Evolutionary conservation across 2,888 invertebrate species (phyloP), one percentile per base, ranked within the genome.

Genomic region (Lasioglossum lativentre): DNA sequence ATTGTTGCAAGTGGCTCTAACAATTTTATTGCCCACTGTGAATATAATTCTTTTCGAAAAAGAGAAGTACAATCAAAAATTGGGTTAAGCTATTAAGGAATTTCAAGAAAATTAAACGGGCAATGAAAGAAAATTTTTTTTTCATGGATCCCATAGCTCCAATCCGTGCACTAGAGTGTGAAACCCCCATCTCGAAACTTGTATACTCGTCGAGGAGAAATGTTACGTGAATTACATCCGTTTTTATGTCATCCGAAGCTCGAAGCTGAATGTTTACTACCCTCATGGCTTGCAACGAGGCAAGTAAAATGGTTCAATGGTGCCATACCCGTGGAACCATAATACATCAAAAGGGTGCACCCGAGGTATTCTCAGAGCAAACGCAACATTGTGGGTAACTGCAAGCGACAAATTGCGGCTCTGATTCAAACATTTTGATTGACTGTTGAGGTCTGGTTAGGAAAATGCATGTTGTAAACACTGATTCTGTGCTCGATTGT

Each of bases 381-480:
- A 66, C 66, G 34, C 66, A 66, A 34, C 34, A 19, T 66, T 66
- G 66, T 30, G 34, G 66, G 52, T 30, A 75, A 70, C 75, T 75
- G 75, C 75, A 56, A 59, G 68, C 70, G 80, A 80, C 75, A 80
- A 80, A 80, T 80, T 80, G 80, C 56, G 52, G 75, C 56, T 80
- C 30, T 56, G 42, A 80, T 80, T 70, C 70, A 38, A 80, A 75
- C 75, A 56, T 56, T 56, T 27, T n/a, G 42, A 47, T 71, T 16
- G 56, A 47, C 42, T 56, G 70, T 59, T 23, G 75, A 14, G 27
- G 56, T 75, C 75, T 45, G 8, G 23, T 23, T 34, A 52, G 19
- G 4, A 27, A 66, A 66, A 34, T 34, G 19, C 19, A 8, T 8
- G 23, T 34, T 66, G 34, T 66, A 66, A 66, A 34, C 66, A 23